Evolutionary conservation across 2,888 invertebrate species (phyloP).

Genomic region (Aporophyla nigra): DNA sequence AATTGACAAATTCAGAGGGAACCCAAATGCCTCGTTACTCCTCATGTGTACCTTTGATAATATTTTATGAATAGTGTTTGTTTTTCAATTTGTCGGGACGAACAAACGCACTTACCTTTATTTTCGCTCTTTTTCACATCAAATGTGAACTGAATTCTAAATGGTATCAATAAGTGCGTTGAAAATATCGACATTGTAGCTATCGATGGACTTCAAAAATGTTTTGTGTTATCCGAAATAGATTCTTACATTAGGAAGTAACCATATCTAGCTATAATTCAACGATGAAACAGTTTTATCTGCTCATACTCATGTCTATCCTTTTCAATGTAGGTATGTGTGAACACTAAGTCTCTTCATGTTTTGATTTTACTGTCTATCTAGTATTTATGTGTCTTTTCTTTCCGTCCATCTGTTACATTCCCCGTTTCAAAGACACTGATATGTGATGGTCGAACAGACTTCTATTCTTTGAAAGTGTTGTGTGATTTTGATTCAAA

Average conservation of each 20-base stretch:
- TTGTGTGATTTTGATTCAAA: slow-evolving; percentile 6
- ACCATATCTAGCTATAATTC: background rate
- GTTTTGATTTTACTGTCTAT: background rate
- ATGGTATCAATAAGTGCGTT: slow-evolving; percentile 55
- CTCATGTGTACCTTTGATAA: slow-evolving; percentile 55
- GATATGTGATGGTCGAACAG: background rate
- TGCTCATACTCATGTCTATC: background rate
- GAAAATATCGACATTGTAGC: slow-evolving; percentile 22
- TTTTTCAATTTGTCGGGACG: slow-evolving; percentile 54
- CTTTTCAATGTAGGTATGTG: background rate
- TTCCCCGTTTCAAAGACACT: background rate
- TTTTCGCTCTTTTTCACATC: slow-evolving; percentile 45
- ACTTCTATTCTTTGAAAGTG: slow-evolving; percentile 14
- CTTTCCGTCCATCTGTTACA: background rate
- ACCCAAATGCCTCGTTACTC: slow-evolving; percentile 57
- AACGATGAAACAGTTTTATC: background rate
- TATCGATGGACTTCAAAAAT: slow-evolving; percentile 18
- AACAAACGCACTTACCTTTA: slow-evolving; percentile 51
- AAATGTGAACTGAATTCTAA: slow-evolving; percentile 56
- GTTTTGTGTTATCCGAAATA: background rate
- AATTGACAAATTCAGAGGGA: slow-evolving; percentile 72
- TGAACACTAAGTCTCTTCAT: background rate
- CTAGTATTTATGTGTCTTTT: background rate
- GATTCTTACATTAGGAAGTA: background rate
- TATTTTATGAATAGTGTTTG: slow-evolving; percentile 63